Evolutionary conservation across 2,797 vertebrate genomes (phyloP).

Genomic region (Lophius americanus): DNA sequence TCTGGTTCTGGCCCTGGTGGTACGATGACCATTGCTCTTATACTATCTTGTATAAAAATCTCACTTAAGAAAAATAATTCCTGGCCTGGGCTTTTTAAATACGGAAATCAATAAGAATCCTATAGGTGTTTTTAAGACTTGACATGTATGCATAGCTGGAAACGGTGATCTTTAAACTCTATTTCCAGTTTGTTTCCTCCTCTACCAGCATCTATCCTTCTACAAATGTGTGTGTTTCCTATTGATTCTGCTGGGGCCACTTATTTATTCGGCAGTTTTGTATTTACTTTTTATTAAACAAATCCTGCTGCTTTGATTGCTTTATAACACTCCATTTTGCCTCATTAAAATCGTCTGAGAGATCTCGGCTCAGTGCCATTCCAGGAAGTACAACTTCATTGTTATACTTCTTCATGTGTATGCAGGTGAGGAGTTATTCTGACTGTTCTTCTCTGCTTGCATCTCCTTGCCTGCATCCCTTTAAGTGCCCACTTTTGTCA

Average conservation of each 20-base stretch:
- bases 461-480: slow-evolving; percentile 37
- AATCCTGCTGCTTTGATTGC: slow-evolving; percentile 34
- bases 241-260: neutral
- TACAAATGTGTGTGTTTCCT: neutral
- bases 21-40: too few relatives aligned
- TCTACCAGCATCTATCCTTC: neutral
- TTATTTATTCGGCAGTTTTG: slow-evolving; percentile 16
- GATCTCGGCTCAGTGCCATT: slow-evolving; percentile 11
- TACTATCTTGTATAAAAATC: too few relatives aligned
- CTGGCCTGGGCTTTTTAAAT: too few relatives aligned
- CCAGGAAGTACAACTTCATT: slow-evolving; percentile 19
- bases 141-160: too few relatives aligned
- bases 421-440: slow-evolving; percentile 40
- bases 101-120: too few relatives aligned
- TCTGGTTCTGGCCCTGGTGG: too few relatives aligned
- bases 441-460: slow-evolving; percentile 24
- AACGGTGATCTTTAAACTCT: neutral
- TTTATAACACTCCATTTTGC: slow-evolving; percentile 21
- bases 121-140: too few relatives aligned
- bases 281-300: slow-evolving; percentile 30
- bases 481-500: slow-evolving; percentile 51
- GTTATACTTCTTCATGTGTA: slow-evolving; percentile 25
- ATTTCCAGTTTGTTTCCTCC: slow-evolving; percentile 1
- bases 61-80: too few relatives aligned
- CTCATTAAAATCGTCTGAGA: slow-evolving; percentile 16